Evolutionary conservation across 1,140 invertebrate species (phyloP).

Genomic region (Tenebrio molitor): DNA sequence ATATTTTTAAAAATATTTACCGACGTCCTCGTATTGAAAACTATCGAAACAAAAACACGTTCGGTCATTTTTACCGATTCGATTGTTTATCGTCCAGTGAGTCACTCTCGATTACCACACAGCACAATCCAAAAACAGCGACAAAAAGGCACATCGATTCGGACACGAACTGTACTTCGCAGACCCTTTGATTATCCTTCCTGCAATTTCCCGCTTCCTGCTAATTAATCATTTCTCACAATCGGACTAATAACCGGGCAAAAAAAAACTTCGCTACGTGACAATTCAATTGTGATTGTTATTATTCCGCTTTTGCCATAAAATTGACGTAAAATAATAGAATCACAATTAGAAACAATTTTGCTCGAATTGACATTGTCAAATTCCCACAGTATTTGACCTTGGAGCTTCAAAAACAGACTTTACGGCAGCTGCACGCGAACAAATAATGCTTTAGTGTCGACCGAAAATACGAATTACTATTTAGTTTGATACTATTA

Average conservation of each 20-base stretch:
- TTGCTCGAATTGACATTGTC: slow-evolving; percentile 41
- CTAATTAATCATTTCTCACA: slow-evolving; percentile 25
- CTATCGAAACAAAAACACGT: too few relatives aligned
- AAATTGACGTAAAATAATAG: slow-evolving; percentile 46
- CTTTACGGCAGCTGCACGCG: slow-evolving; percentile 50
- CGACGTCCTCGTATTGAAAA: too few relatives aligned
- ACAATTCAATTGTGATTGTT: slow-evolving; percentile 34
- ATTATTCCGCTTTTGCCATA: slow-evolving; percentile 32
- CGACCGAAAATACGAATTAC: slow-evolving; percentile 47
- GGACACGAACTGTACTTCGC: too few relatives aligned
- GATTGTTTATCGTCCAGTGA: too few relatives aligned
- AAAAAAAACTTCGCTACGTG: slow-evolving; percentile 2
- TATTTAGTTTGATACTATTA: slow-evolving; percentile 44
- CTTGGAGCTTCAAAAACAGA: slow-evolving; percentile 43
- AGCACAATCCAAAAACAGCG: too few relatives aligned
- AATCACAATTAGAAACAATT: slow-evolving; percentile 47
- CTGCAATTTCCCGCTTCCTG: slow-evolving; percentile 10
- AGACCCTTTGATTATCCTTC: background rate
- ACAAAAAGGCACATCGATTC: too few relatives aligned
- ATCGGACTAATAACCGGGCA: slow-evolving; percentile 16
- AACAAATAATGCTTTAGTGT: slow-evolving; percentile 48
- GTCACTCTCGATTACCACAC: too few relatives aligned
- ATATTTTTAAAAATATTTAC: too few relatives aligned
- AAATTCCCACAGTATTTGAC: slow-evolving; percentile 50
- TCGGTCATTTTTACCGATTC: too few relatives aligned